phyloP scores from a whole-genome alignment of 2,113 vertebrate species.

The Murina feae region DNA sequence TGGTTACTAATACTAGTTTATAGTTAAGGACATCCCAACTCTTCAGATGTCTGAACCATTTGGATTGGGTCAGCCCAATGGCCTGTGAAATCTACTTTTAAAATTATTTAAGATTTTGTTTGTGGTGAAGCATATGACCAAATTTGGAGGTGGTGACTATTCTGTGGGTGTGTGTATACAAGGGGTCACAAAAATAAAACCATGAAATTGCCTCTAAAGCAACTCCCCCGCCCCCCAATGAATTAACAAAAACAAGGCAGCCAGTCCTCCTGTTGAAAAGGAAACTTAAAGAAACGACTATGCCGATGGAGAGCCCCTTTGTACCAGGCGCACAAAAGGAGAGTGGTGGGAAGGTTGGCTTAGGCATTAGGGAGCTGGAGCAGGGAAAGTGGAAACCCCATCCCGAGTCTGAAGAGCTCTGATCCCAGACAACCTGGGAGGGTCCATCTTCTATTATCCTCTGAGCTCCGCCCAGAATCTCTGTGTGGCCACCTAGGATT shows the following conservation, averaged over 20 bases:
- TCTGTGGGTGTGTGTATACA: not conserved
- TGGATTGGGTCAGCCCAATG: not conserved
- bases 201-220: not conserved
- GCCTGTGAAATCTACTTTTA: not conserved
- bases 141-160: not conserved
- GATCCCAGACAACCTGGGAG: not conserved
- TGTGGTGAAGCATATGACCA: not conserved
- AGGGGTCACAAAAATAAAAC: not conserved
- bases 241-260: not conserved
- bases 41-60: not conserved
- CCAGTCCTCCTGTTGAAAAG: not conserved
- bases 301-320: not conserved
- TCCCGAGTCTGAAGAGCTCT: fast-evolving
- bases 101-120: not conserved
- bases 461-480: not conserved
- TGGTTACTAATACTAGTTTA: not conserved
- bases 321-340: not conserved
- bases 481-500: not conserved
- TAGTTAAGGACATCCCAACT: not conserved
- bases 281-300: not conserved
- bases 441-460: not conserved
- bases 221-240: not conserved
- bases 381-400: not conserved
- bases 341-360: not conserved
- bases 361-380: not conserved